Evolutionary conservation across 2,888 invertebrate species (phyloP).

Genomic region (Serripes groenlandicus): DNA sequence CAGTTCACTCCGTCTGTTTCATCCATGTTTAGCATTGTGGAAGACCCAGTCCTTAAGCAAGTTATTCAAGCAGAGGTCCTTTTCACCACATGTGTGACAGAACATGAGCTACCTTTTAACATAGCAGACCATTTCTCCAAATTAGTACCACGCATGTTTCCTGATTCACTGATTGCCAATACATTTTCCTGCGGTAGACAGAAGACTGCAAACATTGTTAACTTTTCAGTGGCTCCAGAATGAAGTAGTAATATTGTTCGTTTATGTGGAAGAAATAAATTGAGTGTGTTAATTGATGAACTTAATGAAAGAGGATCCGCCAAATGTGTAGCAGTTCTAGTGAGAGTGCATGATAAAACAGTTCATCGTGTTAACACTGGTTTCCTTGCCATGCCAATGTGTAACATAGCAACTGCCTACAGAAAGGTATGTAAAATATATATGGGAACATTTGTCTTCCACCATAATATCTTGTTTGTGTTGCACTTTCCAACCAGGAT

Average conservation of each 20-base stretch:
- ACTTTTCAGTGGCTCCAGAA: slow-evolving; percentile 31
- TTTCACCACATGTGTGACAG: slow-evolving; percentile 56
- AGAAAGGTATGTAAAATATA: no score
- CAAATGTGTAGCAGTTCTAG: slow-evolving; percentile 52
- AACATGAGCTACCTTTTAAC: slow-evolving; percentile 60
- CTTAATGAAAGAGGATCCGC: slow-evolving; percentile 44
- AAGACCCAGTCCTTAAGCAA: not conserved
- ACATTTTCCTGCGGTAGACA: slow-evolving; percentile 59
- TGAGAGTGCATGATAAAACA: slow-evolving; percentile 33
- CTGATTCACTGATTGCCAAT: slow-evolving; percentile 62
- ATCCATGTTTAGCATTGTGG: not conserved
- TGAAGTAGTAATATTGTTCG: slow-evolving; percentile 25
- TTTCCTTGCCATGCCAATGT: slow-evolving; percentile 48
- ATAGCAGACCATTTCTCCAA: slow-evolving; percentile 62
- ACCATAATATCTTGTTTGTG: no score
- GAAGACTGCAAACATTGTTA: slow-evolving; percentile 54
- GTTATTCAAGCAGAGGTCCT: slow-evolving; percentile 51
- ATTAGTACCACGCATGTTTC: slow-evolving; percentile 59
- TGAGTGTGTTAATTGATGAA: slow-evolving; percentile 50
- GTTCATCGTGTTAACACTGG: slow-evolving; percentile 18
- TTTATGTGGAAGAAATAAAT: slow-evolving; percentile 33
- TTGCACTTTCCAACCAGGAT: no score
- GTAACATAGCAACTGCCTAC: slow-evolving; percentile 54
- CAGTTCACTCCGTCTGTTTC: not conserved
- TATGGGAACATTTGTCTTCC: no score